Percentiles rank a stretch among this genome's conserved stretches.
These are phyloP conservation scores for Latrodectus elegans DNA, from an alignment of 2,888 invertebrate species.

Conservation along the genomic window DNA sequence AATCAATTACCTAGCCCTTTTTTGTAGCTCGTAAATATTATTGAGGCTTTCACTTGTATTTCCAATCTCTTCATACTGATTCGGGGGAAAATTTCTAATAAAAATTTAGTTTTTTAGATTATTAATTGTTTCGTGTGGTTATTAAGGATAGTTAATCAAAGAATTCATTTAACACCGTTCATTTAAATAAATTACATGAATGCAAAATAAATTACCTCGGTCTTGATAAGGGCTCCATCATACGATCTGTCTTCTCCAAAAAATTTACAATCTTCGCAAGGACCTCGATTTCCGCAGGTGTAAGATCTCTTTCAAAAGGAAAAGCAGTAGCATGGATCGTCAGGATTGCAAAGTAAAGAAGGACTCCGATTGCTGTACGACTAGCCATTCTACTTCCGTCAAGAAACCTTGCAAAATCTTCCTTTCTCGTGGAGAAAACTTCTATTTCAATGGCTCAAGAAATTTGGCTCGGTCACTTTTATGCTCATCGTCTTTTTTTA, in stretches of 20 bases:
- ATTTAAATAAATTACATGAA: too few species aligned
- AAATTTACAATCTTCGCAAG: background rate
- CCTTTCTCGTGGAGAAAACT: background rate
- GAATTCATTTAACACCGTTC: too few species aligned
- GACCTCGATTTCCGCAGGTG: background rate
- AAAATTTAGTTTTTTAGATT: too few species aligned
- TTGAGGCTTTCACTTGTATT: too few species aligned
- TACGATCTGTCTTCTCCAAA: background rate
- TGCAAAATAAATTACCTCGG: slow-evolving; percentile 13
- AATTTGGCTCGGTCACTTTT: background rate
- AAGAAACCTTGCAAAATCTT: background rate
- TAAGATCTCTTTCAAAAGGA: background rate
- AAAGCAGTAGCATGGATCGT: background rate
- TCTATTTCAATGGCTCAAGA: background rate
- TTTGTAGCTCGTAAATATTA: too few species aligned
- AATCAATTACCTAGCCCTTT: too few species aligned
- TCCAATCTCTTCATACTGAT: too few species aligned
- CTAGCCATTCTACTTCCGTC: background rate
- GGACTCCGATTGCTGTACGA: too few species aligned
- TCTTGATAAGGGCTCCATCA: background rate
- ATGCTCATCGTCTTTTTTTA: background rate
- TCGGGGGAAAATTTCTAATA: too few species aligned
- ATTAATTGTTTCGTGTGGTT: too few species aligned
- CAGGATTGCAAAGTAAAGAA: background rate
- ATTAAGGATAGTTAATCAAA: too few species aligned